Percentiles rank a stretch among this genome's conserved stretches.
These are phyloP conservation scores for Pyrocephalus nanus DNA, from an alignment of 2,797 vertebrate genomes.

Conservation along the genomic window DNA sequence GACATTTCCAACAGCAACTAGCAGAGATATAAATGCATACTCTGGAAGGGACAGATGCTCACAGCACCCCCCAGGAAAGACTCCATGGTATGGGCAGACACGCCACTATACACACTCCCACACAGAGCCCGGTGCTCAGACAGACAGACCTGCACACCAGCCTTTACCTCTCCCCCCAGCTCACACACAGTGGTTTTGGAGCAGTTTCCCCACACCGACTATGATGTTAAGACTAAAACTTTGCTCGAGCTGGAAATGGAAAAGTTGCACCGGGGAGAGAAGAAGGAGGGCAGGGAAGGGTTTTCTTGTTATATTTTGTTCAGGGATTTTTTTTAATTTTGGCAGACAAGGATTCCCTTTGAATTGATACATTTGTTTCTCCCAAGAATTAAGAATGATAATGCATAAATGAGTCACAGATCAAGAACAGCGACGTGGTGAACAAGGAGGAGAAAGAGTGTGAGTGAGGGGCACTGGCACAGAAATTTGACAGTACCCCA, in stretches of 20 bases:
- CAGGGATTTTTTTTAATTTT: conserved; percentile 20
- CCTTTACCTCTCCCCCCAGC: neutral
- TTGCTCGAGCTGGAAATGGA: neutral
- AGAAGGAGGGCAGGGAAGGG: neutral
- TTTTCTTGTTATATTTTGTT: conserved; percentile 20
- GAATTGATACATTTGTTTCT: conserved; percentile 73
- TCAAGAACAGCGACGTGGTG: conserved; percentile 67
- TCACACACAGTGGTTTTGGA: neutral
- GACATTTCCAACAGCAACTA: neutral
- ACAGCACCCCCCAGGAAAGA: neutral
- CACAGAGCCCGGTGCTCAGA: neutral
- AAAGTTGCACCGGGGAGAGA: neutral
- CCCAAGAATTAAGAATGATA: conserved; percentile 72
- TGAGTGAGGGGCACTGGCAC: conserved; percentile 76
- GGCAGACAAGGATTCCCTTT: conserved; percentile 67
- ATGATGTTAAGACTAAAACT: neutral
- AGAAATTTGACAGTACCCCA: conserved; percentile 78
- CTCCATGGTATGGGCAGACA: neutral
- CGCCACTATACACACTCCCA: neutral
- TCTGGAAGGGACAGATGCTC: neutral
- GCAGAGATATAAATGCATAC: neutral
- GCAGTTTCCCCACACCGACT: neutral
- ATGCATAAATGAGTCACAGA: conserved; percentile 78
- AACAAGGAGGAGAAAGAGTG: conserved; percentile 63
- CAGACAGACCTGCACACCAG: neutral